Evolutionary conservation across 2,797 vertebrate genomes (phyloP), one percentile per base, ranked within the genome.

Genomic region (Chelonia mydas): DNA sequence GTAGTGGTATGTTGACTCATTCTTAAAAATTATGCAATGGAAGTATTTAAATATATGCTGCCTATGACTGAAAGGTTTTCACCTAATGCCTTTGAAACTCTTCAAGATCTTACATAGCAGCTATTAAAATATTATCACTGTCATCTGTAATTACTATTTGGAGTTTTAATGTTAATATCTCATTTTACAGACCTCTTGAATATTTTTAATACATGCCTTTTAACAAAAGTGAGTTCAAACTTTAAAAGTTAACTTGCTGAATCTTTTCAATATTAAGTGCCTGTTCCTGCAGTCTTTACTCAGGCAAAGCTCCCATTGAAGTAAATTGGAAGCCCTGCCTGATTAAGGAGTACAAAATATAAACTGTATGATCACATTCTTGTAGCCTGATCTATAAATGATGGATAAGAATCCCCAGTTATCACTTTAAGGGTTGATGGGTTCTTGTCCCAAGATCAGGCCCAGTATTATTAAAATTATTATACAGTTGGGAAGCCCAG

Each of bases 141-240:
- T 0, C 27, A 7, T 41, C 51, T 55, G 17, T 16, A 92, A 91
- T 68, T 87, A 87, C 33, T 81, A 91, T 95, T 92, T 7, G 50
- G 93, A 87, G 5, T 89, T 45, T 7, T 80, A 28, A 33, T 76
- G 81, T 88, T 93, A 82, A 65, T 27, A 83, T 55, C 27, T 83
- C 45, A 88, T 37, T 6, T 95, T 91, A 87, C 54, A 95, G 93
- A 81, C 2, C 2, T 91, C 82, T 74, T 91, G 78, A 86, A 83
- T 94, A 85, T 91, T 96, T 77, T 79, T 88, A 82, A n/a, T 50
- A 15, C 2, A 13, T 21, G 77, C 50, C 83, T 94, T 90, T 76
- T 68, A 79, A 87, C 45, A 77, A 53, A 86, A 90, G 47, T 16
- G 49, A 91, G 10, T 1, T 96, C 91, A 51, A 33, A 61, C 31